These are phyloP conservation scores for Caenorhabditis sp. DNA, from an alignment of 2,888 invertebrate species.

Conservation along the genomic window DNA sequence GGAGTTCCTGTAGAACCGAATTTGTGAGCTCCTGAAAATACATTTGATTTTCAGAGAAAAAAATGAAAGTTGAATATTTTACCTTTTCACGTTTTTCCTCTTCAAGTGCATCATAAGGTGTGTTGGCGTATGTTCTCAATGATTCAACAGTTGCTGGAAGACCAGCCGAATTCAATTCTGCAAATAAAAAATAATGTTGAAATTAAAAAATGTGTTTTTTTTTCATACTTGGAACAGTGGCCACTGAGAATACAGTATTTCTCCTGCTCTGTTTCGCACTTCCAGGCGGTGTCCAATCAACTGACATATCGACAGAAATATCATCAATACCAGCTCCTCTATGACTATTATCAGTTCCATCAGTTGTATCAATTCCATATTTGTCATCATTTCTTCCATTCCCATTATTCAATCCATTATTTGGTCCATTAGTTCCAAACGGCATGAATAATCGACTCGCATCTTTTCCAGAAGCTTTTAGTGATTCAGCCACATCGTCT, in stretches of 20 bases:
- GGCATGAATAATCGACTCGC: slow-evolving; percentile 47
- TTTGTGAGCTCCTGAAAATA: slow-evolving; percentile 39
- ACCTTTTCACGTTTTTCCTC: slow-evolving; percentile 60
- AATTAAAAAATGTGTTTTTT: slow-evolving; percentile 4
- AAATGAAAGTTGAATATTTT: not conserved
- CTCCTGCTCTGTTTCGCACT: slow-evolving; percentile 51
- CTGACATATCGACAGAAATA: slow-evolving; percentile 57
- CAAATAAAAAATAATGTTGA: too few species aligned
- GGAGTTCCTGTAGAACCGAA: slow-evolving; percentile 44
- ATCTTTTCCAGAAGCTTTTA: slow-evolving; percentile 61
- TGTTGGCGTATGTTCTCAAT: slow-evolving; percentile 52
- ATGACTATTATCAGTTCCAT: slow-evolving; percentile 34
- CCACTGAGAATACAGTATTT: slow-evolving; percentile 58
- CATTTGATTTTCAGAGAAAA: not conserved
- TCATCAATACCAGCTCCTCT: slow-evolving; percentile 52
- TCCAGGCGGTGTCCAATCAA: slow-evolving; percentile 66
- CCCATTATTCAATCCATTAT: slow-evolving; percentile 10
- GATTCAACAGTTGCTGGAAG: slow-evolving; percentile 52
- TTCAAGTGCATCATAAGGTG: slow-evolving; percentile 56
- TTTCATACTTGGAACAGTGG: slow-evolving; percentile 33
- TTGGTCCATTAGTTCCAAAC: slow-evolving; percentile 22
- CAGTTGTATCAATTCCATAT: slow-evolving; percentile 26
- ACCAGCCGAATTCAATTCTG: slow-evolving; percentile 34
- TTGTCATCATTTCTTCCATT: slow-evolving; percentile 24
- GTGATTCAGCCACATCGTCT: slow-evolving; percentile 50